Evolutionary conservation across 2,888 invertebrate species (phyloP).

Genomic region (Polydrusus tereticollis): DNA sequence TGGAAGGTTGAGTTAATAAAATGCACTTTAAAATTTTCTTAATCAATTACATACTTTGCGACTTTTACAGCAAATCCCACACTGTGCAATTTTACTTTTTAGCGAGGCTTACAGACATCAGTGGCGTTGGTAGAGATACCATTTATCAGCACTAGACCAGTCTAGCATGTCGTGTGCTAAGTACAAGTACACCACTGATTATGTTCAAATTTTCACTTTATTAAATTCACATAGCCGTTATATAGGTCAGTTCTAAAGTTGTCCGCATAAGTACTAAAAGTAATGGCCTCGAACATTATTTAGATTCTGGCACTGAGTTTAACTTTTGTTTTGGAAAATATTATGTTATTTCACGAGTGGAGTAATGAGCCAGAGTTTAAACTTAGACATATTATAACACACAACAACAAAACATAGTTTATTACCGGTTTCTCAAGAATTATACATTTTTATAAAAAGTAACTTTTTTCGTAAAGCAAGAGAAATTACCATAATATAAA

Average conservation of each 20-base stretch:
- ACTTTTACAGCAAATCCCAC: not conserved
- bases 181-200: not conserved
- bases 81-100: not conserved
- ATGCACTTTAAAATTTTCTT: slow-evolving; percentile 10
- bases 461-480: no score
- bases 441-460: no score
- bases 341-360: not conserved
- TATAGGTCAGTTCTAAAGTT: slow-evolving; percentile 12
- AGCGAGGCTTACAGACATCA: not conserved
- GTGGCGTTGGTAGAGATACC: not conserved
- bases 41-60: not conserved
- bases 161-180: no score
- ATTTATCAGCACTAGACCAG: no score
- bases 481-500: no score
- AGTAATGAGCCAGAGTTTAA: no score
- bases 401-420: no score
- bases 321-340: not conserved
- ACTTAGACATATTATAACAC: no score
- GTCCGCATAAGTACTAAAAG: not conserved
- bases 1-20: not conserved
- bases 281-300: not conserved
- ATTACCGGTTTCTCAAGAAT: no score
- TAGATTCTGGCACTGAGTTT: not conserved
- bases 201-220: not conserved
- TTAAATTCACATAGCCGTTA: not conserved